Conservation (phyloP, 2,888 invertebrate genomes). For the Rhorus exstirpatorius region DNA sequence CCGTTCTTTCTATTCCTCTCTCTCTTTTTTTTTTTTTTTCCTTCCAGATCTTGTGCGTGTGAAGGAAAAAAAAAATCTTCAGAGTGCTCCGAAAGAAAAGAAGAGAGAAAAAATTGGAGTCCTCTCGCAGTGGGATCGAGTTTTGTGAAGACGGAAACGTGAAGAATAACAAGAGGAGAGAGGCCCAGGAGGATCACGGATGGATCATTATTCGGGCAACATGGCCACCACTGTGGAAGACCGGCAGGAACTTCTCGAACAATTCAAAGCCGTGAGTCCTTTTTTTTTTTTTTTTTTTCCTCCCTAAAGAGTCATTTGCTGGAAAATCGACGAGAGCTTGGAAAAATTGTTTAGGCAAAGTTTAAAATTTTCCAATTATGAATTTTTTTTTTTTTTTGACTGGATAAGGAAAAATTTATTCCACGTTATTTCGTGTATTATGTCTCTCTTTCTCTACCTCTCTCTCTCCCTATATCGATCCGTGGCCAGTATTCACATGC, state of each 20-base stretch:
- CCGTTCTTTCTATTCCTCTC: neutral
- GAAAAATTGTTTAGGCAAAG: too few relatives aligned
- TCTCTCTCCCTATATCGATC: slow-evolving; percentile 67
- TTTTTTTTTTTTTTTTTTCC: neutral
- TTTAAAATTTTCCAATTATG: too few relatives aligned
- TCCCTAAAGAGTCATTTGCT: too few relatives aligned
- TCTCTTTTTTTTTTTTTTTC: neutral
- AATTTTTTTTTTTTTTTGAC: too few relatives aligned
- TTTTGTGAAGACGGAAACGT: slow-evolving; percentile 42
- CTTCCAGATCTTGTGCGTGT: neutral
- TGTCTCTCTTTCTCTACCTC: neutral
- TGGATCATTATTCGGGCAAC: slow-evolving; percentile 81
- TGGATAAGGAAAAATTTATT: neutral
- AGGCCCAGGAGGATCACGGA: slow-evolving; percentile 75
- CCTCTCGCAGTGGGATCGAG: neutral
- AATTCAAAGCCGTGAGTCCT: slow-evolving; percentile 83
- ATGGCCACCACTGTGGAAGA: slow-evolving; percentile 85
- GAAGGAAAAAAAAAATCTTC: neutral
- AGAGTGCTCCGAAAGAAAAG: neutral
- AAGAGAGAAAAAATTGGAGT: neutral
- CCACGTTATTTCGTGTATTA: slow-evolving; percentile 6
- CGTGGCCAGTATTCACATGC: slow-evolving; percentile 57
- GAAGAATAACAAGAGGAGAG: slow-evolving; percentile 66
- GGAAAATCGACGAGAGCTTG: neutral
- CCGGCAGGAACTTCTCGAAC: slow-evolving; percentile 84